Evolutionary conservation across 2,113 vertebrate genomes (phyloP), one percentile per base, ranked within the genome.

Genomic region (Hiodon alosoides): DNA sequence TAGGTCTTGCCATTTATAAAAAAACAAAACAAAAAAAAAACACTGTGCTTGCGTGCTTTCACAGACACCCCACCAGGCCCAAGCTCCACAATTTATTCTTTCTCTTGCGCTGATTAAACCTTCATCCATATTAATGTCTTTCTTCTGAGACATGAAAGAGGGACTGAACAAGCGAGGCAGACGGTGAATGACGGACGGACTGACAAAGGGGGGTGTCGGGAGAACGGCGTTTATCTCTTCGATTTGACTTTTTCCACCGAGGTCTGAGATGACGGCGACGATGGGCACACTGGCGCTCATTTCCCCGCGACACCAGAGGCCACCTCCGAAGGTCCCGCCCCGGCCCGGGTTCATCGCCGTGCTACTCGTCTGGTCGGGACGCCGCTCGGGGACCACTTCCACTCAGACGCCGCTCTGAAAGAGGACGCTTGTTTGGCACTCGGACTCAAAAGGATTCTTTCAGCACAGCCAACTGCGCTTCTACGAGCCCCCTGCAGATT

Each of bases 61-160:
- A 47, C 9, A 17, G 8, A 47, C 46, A 11, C 64, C 10, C 46
- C 55, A 58, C 51, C 11, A 13, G 8, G 5, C 57, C 60, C 31
- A 1, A 68, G 57, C 60, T 5, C 16, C 48, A 52, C 55, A 48
- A 71, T 70, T 16, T 71, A 71, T 76, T 79, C 51, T 17, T 47
- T 59, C 16, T 48, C 62, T 66, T 10, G 53, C 47, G 47, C 65
- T 48, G 64, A 72, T 79, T 72, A 47, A 62, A 72, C 48, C 31
- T 70, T n/a, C 65, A 72, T 76, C 68, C 61, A 72, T 62, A 72
- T 71, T 75, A 64, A 75, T 72, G n/a, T 47, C 10, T 50, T 71
- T 62, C 17, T 62, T 46, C 4, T 65, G 62, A 59, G 46, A 67
- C 5, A 5, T 60, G 50, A 61, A 55, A 76, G 51, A 72, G 46